Base-by-base conservation (phyloP, 2,888 invertebrate genomes). In the Chrysina gloriosa region DNA sequence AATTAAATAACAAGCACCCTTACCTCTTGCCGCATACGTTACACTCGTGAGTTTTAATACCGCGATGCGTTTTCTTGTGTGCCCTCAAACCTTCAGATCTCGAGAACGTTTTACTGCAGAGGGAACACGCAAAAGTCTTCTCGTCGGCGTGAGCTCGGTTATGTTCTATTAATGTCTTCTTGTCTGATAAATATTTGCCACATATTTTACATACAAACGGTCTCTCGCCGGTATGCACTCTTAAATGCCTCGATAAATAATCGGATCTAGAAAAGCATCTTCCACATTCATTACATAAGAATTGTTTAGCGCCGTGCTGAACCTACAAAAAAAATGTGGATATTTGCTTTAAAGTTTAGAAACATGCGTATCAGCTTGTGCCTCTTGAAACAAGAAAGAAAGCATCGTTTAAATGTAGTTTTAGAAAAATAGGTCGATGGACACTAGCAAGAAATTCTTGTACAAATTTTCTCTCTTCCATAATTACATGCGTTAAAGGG, bases 191-290 rank as follows among this genome's bases (percentile, higher is more conserved):
- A n/a, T 82, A 77, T 73, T 83, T 84, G 1, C 78, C 80, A 70
- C 84, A 84, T 66, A 81, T 70, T 70, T 81, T 80, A 70, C 84
- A 84, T 2, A 75, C 75, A 72, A 83, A 84, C 14, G 83, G 83
- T 69, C 80, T 82, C 73, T 83, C 84, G 2, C 83, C 84, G 3
- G 83, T 84, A 70, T 84, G 84, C 2, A 80, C 82, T 14, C 82
- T 72, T 34, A 82, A 68, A 71, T 84, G 83, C 42, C 83, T 72
- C 31, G 80, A 82, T 56, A 83, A 73, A 71, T 83, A 83, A 71
- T 83, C 83, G 1, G 83, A 82, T 34, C 83, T 74, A 4, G 78
- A 73, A 72, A 84, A 84, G 27, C 79, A 80, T 76, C 83, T 84
- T 2, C 82, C 83, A 71, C 83, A 83, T 71, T 83, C 81, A 50